A percentile compares a stretch with the other conserved stretches of the same genome.
These are phyloP conservation scores for Ceyx cyanopectus DNA, from an alignment of 2,113 vertebrate species.

Conservation along the genomic window DNA sequence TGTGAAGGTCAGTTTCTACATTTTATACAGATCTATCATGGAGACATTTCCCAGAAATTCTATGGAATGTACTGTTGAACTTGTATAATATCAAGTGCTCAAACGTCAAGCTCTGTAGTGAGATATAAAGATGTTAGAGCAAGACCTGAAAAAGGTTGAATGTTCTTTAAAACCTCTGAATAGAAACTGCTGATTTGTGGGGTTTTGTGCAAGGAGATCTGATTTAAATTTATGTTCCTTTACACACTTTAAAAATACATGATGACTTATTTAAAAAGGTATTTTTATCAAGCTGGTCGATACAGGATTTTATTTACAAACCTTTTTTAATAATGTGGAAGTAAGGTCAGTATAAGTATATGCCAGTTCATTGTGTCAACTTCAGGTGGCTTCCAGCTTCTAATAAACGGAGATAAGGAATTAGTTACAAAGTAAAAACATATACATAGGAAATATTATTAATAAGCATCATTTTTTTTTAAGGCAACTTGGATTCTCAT, in stretches of 20 bases:
- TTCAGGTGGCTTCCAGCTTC: constrained; percentile 1
- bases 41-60: constrained; percentile 43
- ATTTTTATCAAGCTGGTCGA: not conserved
- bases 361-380: not conserved
- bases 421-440: not conserved
- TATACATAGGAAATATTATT: not conserved
- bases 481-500: not conserved
- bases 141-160: not conserved
- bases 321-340: not conserved
- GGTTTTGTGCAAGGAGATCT: not conserved
- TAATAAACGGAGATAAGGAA: not conserved
- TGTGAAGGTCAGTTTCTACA: constrained; percentile 6
- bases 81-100: not conserved
- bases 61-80: constrained; percentile 7
- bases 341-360: not conserved
- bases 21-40: not conserved
- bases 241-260: not conserved
- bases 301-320: not conserved
- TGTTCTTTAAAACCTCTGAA: not conserved
- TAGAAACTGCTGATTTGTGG: not conserved
- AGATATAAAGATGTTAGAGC: not conserved
- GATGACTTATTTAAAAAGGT: not conserved
- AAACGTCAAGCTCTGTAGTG: not conserved
- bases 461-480: not conserved
- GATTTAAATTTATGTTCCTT: not conserved